phyloP scores from a whole-genome alignment of 2,888 invertebrate species.

The Entomobrya multifasciata region DNA sequence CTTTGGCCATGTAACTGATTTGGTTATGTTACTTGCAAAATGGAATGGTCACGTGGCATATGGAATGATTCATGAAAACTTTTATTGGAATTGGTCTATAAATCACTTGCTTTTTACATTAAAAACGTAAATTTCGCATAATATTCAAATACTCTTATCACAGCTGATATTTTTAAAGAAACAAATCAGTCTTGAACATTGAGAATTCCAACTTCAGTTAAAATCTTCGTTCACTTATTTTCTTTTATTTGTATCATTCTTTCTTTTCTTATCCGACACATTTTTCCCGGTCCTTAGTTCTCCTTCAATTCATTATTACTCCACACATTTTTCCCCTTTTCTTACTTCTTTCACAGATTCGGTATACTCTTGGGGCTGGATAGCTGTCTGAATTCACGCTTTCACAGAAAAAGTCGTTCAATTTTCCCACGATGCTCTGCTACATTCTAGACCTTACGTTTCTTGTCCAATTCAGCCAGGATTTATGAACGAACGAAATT shows the following conservation, averaged over 20 bases:
- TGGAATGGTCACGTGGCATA: no score
- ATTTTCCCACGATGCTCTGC: constrained; percentile 32
- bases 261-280: background rate
- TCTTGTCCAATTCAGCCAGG: constrained; percentile 15
- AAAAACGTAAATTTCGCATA: no score
- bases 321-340: no score
- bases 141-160: background rate
- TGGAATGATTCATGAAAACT: no score
- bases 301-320: constrained; percentile 27
- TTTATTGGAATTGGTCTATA: no score
- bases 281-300: background rate
- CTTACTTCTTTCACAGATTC: background rate
- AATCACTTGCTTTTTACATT: no score
- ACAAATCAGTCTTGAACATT: constrained; percentile 27
- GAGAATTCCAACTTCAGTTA: constrained; percentile 15
- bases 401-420: background rate
- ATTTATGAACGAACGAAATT: constrained; percentile 42
- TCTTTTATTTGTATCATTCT: background rate
- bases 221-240: background rate
- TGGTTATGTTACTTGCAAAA: no score
- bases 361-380: constrained; percentile 12
- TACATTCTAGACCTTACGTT: background rate
- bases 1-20: no score
- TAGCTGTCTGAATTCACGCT: no score
- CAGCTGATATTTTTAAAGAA: background rate